Conservation (phyloP, 2,113 vertebrate species). For the Solea senegalensis region DNA sequence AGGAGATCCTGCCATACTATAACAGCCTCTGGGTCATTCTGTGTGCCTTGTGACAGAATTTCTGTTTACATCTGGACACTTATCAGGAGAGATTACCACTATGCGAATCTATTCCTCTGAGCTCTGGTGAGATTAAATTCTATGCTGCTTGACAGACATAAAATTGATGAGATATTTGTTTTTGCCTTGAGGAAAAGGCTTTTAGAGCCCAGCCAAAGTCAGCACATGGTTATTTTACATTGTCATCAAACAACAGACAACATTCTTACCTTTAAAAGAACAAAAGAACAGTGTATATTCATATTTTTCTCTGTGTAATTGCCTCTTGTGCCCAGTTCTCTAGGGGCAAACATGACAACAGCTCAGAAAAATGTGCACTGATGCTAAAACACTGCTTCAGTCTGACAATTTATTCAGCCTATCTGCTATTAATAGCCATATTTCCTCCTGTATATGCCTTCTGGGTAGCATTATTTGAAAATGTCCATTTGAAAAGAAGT, state of each 20-base stretch:
- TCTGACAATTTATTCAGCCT: constrained; percentile 48
- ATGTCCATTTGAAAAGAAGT: constrained; percentile 65
- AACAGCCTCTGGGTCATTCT: constrained; percentile 48
- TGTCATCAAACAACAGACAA: constrained; percentile 2
- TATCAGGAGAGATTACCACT: constrained; percentile 44
- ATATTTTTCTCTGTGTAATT: too few relatives aligned
- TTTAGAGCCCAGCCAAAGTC: constrained; percentile 11
- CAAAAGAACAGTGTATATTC: neutral
- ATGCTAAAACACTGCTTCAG: constrained; percentile 16
- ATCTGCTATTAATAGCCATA: constrained; percentile 59
- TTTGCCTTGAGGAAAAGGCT: constrained; percentile 15
- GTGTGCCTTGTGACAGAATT: constrained; percentile 31
- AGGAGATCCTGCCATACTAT: constrained; percentile 52
- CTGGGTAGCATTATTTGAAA: constrained; percentile 58
- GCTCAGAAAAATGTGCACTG: neutral
- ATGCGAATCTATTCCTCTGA: constrained; percentile 15
- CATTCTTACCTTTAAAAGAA: neutral
- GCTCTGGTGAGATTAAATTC: constrained; percentile 23
- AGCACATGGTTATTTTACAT: constrained; percentile 1
- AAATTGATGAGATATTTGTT: constrained; percentile 24
- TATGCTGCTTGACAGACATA: constrained; percentile 26
- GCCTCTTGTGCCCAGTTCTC: constrained; percentile 7
- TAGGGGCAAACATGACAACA: constrained; percentile 1
- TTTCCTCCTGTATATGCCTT: constrained; percentile 41
- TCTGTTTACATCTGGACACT: constrained; percentile 56